Evolutionary conservation across 2,888 invertebrate genomes (phyloP).

Genomic region (Synanthedon myopaeformis): DNA sequence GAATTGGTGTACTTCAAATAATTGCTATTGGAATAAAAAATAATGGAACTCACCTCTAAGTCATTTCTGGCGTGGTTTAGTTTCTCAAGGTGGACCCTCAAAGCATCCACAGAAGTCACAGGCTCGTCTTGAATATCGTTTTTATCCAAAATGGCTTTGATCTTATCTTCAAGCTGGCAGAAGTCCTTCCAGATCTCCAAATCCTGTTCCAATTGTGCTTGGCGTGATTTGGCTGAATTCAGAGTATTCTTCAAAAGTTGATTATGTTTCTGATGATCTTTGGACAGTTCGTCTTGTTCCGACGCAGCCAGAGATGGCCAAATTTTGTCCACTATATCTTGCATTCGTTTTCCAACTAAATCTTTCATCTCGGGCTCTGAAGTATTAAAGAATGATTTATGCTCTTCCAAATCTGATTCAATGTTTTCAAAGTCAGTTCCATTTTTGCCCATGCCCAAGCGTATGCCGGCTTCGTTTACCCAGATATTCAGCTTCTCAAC

Average conservation of each 20-base stretch:
- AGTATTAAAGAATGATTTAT: constrained; percentile 84
- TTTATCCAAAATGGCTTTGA: constrained; percentile 79
- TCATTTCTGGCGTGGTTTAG: constrained; percentile 81
- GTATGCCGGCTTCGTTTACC: constrained; percentile 85
- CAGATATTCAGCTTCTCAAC: constrained; percentile 84
- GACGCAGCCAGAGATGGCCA: constrained; percentile 85
- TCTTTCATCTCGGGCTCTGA: constrained; percentile 83
- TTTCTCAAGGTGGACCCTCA: constrained; percentile 87
- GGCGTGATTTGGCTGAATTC: constrained; percentile 84
- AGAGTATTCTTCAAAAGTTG: constrained; percentile 85
- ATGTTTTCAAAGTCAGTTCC: constrained; percentile 92
- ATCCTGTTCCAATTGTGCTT: constrained; percentile 84
- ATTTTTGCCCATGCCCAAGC: constrained; percentile 81
- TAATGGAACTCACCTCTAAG: constrained; percentile 73
- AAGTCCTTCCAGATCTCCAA: constrained; percentile 89
- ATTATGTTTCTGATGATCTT: constrained; percentile 84
- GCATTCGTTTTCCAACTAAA: constrained; percentile 83
- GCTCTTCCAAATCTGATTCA: constrained; percentile 84
- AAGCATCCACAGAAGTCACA: constrained; percentile 80
- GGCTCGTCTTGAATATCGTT: constrained; percentile 84
- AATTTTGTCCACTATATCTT: constrained; percentile 87
- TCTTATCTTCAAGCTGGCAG: constrained; percentile 80
- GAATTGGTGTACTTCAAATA: too few species aligned
- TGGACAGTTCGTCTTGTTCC: constrained; percentile 86
- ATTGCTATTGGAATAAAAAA: neutral